Base-by-base conservation (phyloP, 64 coral and sea anemone genomes). In the Anthopleura sola region DNA sequence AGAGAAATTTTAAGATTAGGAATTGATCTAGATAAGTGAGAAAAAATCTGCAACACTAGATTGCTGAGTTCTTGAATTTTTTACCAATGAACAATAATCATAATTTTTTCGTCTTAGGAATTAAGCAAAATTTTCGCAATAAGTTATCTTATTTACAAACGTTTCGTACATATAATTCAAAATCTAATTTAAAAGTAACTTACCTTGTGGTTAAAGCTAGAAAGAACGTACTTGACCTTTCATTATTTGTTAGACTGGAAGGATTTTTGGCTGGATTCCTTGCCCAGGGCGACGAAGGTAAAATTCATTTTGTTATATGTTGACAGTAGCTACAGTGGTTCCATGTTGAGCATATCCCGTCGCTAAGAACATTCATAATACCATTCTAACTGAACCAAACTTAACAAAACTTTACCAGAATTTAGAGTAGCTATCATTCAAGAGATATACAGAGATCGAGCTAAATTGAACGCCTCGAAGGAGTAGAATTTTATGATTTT, bases 361-460 rank as follows among this genome's bases (percentile, higher is more conserved):
- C 58, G 75, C 19, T 37, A 77, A 34, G 75, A 37, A 37, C 75
- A 77, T 29, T 20, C 75, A 38, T 77, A 77, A 29, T 19, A 33
- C 21, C 23, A 26, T 21, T 39, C 31, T 11, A 48, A n/a, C 44
- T 6, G 1, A 39, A 19, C 44, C 17, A 79, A 37, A 79, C 24
- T 31, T 20, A 79, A 7, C 0, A 33, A 15, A 48, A 48, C 76
- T 79, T 31, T 37, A n/a, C 76, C 19, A 39, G 32, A 79, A 79
- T 7, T 39, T 39, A 48, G 44, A 37, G 0, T 8, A 9, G 37
- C 5, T 79, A 39, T 37, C 36, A 39, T 20, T 19, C 1, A 48
- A 79, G 76, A 79, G 24, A 62, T 62, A 21, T 62, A 62, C 58
- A 62, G 58, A 62, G 58, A 62, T 62, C 58, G 58, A 62, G 58